These are phyloP conservation scores for Recurvirostra avosetta DNA, from an alignment of 2,113 vertebrate genomes.

Conservation along the genomic window DNA sequence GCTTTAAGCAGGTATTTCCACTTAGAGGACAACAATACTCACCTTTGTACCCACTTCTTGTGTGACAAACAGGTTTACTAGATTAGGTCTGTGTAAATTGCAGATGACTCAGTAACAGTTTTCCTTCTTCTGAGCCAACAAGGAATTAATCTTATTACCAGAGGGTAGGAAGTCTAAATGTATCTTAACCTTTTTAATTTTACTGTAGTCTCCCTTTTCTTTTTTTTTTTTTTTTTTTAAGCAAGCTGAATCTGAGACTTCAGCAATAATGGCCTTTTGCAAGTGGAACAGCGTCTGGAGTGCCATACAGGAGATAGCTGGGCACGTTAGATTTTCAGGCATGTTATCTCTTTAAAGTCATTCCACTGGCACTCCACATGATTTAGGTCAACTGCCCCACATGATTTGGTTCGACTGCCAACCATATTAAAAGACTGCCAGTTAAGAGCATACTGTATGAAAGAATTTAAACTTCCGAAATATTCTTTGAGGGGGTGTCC, in stretches of 20 bases:
- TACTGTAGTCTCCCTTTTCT: neutral
- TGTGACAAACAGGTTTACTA: slow-evolving; percentile 34
- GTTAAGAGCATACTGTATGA: neutral
- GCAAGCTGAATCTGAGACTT: neutral
- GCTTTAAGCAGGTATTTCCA: neutral
- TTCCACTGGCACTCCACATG: neutral
- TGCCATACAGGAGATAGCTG: neutral
- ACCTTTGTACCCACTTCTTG: slow-evolving; percentile 39
- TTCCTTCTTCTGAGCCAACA: neutral
- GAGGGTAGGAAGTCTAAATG: neutral
- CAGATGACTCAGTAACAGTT: slow-evolving; percentile 7
- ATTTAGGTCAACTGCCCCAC: neutral
- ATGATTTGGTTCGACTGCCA: neutral
- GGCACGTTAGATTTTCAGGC: neutral
- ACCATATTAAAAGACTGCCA: neutral
- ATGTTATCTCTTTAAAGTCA: neutral
- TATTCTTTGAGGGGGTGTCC: neutral
- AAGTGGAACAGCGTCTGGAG: neutral
- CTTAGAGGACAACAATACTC: neutral
- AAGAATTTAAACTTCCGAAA: neutral
- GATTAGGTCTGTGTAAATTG: slow-evolving; percentile 39
- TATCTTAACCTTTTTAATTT: slow-evolving; percentile 27
- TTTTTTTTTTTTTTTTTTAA: neutral
- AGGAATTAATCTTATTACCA: slow-evolving; percentile 46
- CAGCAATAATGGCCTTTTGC: neutral